Percentiles rank a stretch among this genome's conserved stretches.
Conservation (phyloP, 2,888 invertebrate genomes). For the Philaethria dido region DNA sequence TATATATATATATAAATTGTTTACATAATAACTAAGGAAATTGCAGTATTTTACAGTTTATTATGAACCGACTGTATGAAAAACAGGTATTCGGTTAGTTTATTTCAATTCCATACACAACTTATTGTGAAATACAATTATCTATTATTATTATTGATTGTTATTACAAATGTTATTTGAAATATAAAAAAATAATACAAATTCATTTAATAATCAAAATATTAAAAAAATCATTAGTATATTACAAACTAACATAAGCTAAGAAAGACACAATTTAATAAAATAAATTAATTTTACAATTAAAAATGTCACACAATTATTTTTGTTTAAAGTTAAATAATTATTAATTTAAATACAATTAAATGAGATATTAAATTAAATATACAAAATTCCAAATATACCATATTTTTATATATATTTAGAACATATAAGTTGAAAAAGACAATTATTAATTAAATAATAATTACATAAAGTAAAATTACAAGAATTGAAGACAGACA, state of each 20-base stretch:
- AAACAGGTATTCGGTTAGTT: no score
- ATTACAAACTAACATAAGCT: not conserved
- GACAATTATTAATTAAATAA: not conserved
- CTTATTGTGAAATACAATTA: slow-evolving; percentile 4
- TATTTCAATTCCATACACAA: slow-evolving; percentile 2
- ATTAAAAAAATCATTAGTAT: not conserved
- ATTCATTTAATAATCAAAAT: not conserved
- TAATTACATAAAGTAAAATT: not conserved
- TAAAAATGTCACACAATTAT: not conserved
- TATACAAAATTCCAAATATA: not conserved
- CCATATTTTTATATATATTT: not conserved
- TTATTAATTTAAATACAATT: not conserved
- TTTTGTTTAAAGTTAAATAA: not conserved
- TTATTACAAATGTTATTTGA: not conserved
- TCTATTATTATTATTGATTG: not conserved
- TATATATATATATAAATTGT: no score
- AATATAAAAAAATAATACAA: slow-evolving; percentile 2
- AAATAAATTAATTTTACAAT: slow-evolving; percentile 15
- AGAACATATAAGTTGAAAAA: no score
- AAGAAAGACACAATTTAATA: not conserved
- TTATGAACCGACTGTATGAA: no score
- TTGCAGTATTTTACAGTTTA: no score
- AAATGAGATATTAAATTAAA: not conserved
- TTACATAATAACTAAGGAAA: no score
- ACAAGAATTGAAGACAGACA: no score